Evolutionary conservation across 2,888 invertebrate species (phyloP), one percentile per base, ranked within the genome.

Genomic region (Zaprionus lineosus): DNA sequence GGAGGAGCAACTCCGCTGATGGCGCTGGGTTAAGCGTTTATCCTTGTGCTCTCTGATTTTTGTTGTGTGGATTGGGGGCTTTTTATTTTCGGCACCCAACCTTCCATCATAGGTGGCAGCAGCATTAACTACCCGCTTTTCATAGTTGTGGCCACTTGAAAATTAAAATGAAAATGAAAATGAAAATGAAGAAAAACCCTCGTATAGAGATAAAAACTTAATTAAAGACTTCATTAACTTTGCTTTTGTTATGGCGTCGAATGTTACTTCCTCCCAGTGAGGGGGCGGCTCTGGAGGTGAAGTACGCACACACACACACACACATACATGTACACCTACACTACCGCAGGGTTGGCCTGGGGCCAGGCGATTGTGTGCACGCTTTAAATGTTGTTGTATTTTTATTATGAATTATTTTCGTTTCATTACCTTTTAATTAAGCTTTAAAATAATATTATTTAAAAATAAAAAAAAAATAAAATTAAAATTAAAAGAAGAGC

Each of bases 201-300:
- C 9, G 37, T 8, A 40, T 5, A 9, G 15, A 47, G 47, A 58
- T 68, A 57, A 69, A 56, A 78, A 79, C 81, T 81, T 75, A 75
- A 79, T 79, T 81, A 79, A 78, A 66, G 74, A 78, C 75, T 75
- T 79, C 68, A 79, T 79, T 81, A 75, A 68, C 68, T 56, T 56
- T 57, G 72, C 69, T 65, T 75, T 68, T 75, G 61, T 71, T 65
- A 53, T 61, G 63, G 40, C 39, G 28, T 33, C 16, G 15, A 21
- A 12, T 29, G 9, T 41, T 43, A 47, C 15, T 37, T n/a, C n/a
- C n/a, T n/a, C n/a, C n/a, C n/a, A n/a, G n/a, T n/a, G n/a, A n/a
- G n/a, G n/a, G n/a, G n/a, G n/a, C n/a, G n/a, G n/a, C n/a, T n/a
- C n/a, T n/a, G 12, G 11, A 47, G 46, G 37, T 41, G 14, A 16